A percentile compares a stretch with the other conserved stretches of the same genome.
phyloP scores from a whole-genome alignment of 2,797 vertebrate genomes.

The Myoxocephalus aenaeus region DNA sequence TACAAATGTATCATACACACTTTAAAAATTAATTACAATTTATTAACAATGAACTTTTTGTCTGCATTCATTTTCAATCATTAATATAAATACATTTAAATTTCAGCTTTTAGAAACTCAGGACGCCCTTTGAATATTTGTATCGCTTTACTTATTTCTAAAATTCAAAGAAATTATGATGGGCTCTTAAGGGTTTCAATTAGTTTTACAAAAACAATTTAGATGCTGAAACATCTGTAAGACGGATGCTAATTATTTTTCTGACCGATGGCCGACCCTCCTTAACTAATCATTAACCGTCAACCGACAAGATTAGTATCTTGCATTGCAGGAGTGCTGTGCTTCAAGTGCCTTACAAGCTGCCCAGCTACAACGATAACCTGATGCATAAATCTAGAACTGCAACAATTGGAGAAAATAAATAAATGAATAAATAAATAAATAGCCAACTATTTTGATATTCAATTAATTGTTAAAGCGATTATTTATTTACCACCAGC shows the following conservation, averaged over 20 bases:
- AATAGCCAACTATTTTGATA: not conserved
- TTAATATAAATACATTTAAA: not conserved
- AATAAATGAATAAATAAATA: not conserved
- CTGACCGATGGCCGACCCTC: too few species aligned
- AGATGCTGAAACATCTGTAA: too few species aligned
- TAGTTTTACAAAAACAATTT: not conserved
- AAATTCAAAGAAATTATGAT: not conserved
- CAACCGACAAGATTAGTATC: too few species aligned
- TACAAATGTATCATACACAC: not conserved
- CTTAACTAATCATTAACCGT: too few species aligned
- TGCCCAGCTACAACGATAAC: not conserved
- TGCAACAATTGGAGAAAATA: not conserved
- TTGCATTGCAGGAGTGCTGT: not conserved
- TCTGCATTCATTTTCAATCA: not conserved
- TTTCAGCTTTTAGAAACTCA: not conserved
- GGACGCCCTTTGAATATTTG: not conserved
- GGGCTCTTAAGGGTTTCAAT: not conserved
- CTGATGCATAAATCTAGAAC: not conserved
- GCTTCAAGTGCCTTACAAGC: not conserved
- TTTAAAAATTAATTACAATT: too few species aligned
- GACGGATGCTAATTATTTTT: not conserved
- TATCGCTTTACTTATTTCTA: not conserved
- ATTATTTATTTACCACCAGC: not conserved
- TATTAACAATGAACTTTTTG: not conserved
- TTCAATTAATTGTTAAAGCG: too few species aligned